phyloP scores from a whole-genome alignment of 1,140 invertebrate genomes.

The Dolichoris vasculosae region DNA sequence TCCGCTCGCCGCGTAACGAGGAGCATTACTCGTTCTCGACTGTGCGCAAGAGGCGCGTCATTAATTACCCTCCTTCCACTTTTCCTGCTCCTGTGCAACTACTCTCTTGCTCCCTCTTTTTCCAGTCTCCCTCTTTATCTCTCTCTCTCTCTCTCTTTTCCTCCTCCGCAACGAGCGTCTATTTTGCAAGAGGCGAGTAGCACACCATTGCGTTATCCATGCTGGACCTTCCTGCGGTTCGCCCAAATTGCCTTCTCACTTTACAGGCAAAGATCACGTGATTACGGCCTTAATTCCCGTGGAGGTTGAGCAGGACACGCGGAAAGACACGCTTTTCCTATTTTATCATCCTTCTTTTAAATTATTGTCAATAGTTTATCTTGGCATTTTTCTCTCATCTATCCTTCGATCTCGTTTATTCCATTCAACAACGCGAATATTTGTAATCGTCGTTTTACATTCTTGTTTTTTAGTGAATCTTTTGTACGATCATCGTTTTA shows the following conservation, averaged over 20 bases:
- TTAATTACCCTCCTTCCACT: slow-evolving; percentile 68
- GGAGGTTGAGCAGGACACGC: background rate
- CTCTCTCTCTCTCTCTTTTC: background rate
- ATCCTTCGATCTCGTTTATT: too few relatives aligned
- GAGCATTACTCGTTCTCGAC: slow-evolving; percentile 67
- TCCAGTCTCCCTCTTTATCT: slow-evolving; percentile 48
- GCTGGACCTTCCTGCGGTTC: slow-evolving; percentile 65
- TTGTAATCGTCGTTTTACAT: too few relatives aligned
- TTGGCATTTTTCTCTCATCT: too few relatives aligned
- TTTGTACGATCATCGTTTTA: too few relatives aligned
- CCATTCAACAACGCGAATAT: too few relatives aligned
- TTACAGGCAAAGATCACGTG: slow-evolving; percentile 67
- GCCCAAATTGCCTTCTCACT: slow-evolving; percentile 72
- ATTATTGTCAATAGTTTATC: background rate
- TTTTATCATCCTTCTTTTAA: background rate
- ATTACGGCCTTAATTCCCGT: slow-evolving; percentile 63
- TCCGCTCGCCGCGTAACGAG: slow-evolving; percentile 65
- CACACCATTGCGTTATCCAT: slow-evolving; percentile 68
- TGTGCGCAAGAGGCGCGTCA: slow-evolving; percentile 58
- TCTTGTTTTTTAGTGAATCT: too few relatives aligned
- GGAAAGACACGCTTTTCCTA: too few relatives aligned
- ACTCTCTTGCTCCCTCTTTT: background rate
- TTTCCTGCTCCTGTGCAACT: background rate
- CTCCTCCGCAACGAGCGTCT: background rate
- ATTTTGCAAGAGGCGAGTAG: slow-evolving; percentile 28